Base-by-base conservation (phyloP, 2,797 vertebrate species). In the Anguilla obscura region DNA sequence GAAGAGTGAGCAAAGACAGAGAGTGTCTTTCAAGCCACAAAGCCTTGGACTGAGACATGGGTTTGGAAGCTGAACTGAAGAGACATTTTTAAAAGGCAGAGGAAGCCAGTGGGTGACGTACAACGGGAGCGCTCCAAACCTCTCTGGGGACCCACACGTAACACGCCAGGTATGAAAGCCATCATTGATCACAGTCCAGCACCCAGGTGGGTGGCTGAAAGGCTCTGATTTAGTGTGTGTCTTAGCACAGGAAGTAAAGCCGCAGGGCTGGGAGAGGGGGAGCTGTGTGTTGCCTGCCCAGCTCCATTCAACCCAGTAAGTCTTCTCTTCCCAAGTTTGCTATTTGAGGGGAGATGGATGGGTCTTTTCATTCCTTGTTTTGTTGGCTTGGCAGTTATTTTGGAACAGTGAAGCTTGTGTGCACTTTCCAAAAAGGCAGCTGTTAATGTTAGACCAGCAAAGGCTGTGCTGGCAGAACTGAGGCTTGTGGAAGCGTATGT, bases 11-110 rank as follows among this genome's bases (percentile, higher is more conserved):
- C 88, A 88, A 90, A 88, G 89, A 94, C 91, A 94, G 90, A 94
- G 92, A 91, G 91, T 87, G 89, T 91, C 92, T 94, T 94, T 94
- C 90, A 94, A 90, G 84, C 89, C 88, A 79, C 76, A 90, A 93
- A 94, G 93, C 93, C 89, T 90, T 14, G 87, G 88, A 89, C 92
- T 89, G 85, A 94, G 94, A 95, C 94, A 94, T 95, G 93, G 94
- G 90, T 93, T 79, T 79, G 93, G 90, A 92, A 92, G 90, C 84
- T 71, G 84, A 92, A 91, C 90, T 89, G 90, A 91, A 89, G 54
- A 74, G 52, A 24, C 83, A 21, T n/a, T 85, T 86, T 89, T 48
- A 18, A 88, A 88, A 33, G 87, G 89, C 50, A 30, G 21, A 82
- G 87, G 83, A 83, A 87, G 69, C 86, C n/a, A 24, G 86, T 85